A percentile compares a stretch with the other conserved stretches of the same genome.
Conservation (phyloP, 2,113 vertebrate species). For the Mus pahari region DNA sequence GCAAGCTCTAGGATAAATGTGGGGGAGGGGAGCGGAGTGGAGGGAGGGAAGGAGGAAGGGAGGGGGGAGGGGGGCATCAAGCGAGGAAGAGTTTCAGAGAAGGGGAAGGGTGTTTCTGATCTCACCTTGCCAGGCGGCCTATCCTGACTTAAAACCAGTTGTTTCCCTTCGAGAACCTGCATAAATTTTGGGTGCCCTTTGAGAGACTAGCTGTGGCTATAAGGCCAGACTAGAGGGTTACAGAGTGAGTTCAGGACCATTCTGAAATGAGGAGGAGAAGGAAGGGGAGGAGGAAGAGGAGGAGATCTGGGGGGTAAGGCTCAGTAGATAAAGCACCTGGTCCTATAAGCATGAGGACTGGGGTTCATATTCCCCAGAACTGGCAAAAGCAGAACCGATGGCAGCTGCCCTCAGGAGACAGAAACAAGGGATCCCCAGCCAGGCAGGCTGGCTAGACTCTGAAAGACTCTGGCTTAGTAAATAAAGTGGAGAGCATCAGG, state of each 20-base stretch:
- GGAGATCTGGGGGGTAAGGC: not conserved
- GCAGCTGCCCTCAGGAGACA: not conserved
- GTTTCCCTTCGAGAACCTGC: not conserved
- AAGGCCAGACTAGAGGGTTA: not conserved
- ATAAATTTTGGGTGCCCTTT: not conserved
- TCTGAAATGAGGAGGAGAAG: not conserved
- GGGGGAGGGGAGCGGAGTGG: not conserved
- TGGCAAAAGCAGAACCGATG: not conserved
- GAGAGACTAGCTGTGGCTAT: not conserved
- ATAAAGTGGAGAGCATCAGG: not conserved
- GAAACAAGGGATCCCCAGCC: not conserved
- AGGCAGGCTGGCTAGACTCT: not conserved
- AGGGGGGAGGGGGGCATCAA: not conserved
- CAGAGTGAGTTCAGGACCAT: not conserved
- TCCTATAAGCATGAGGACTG: not conserved
- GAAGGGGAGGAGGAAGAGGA: not conserved
- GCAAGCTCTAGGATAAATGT: not conserved
- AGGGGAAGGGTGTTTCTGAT: too few species aligned
- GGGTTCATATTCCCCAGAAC: not conserved
- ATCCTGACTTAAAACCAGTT: not conserved
- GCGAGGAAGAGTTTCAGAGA: not conserved
- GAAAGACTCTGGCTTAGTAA: not conserved
- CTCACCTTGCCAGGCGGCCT: not conserved
- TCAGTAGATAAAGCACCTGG: not conserved
- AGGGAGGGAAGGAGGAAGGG: too few species aligned